A percentile compares a stretch with the other conserved stretches of the same genome.
Conservation (phyloP, 2,797 vertebrate genomes). For the Rallus crepitans region DNA sequence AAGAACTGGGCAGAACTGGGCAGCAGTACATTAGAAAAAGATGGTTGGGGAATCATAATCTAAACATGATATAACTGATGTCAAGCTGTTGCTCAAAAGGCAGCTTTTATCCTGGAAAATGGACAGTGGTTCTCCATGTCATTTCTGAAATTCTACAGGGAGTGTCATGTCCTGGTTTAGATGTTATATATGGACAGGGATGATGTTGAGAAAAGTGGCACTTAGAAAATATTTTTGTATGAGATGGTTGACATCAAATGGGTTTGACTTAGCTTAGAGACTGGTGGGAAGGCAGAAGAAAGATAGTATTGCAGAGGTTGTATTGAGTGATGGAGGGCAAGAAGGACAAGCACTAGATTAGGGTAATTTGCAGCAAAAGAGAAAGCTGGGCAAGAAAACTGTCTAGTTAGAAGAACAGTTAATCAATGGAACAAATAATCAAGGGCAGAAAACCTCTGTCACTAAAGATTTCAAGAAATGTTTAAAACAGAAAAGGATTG, state of each 20-base stretch:
- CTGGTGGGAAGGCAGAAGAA: background rate
- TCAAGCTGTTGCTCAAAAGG: background rate
- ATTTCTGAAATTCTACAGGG: background rate
- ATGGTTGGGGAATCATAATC: background rate
- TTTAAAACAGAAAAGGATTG: background rate
- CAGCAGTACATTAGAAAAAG: background rate
- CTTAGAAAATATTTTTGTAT: background rate
- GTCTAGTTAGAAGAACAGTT: background rate
- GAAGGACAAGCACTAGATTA: background rate
- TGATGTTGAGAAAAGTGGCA: background rate
- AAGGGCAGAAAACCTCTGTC: background rate
- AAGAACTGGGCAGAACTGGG: background rate
- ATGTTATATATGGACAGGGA: background rate
- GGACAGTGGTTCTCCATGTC: background rate
- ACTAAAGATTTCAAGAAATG: background rate
- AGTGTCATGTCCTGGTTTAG: background rate
- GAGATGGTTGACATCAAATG: background rate
- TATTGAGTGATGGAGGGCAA: background rate
- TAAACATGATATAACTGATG: background rate
- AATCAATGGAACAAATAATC: background rate
- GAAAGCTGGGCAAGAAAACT: background rate
- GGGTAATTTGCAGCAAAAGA: background rate
- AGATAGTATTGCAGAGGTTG: background rate
- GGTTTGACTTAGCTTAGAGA: background rate
- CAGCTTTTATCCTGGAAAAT: background rate